Conservation (phyloP, 2,113 vertebrate species). For the Macquaria australasica region DNA sequence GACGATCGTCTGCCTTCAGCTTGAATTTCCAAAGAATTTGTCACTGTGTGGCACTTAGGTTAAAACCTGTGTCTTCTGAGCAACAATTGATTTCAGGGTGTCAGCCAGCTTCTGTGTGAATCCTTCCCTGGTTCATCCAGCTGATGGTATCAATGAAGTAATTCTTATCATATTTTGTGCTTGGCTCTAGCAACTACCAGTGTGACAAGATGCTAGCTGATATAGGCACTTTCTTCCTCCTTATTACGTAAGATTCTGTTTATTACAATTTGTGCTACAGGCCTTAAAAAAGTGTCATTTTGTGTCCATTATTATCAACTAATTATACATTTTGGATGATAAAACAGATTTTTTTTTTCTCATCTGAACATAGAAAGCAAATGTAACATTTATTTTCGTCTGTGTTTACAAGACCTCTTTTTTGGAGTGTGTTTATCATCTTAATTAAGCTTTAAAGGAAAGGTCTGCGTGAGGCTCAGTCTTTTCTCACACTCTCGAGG, state of each 20-base stretch:
- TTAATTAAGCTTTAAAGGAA: conserved; percentile 42
- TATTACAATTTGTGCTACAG: background rate
- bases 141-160: background rate
- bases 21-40: background rate
- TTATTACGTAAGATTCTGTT: background rate
- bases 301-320: background rate
- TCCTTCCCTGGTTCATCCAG: background rate
- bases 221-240: background rate
- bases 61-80: background rate
- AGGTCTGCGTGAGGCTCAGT: conserved; percentile 28
- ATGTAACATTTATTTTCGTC: conserved; percentile 29
- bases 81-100: background rate
- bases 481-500: conserved; percentile 33
- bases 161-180: background rate
- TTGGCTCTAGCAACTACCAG: background rate
- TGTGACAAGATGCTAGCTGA: background rate
- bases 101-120: background rate
- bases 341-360: background rate
- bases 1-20: background rate
- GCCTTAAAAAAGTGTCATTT: background rate
- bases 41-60: background rate
- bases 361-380: conserved; percentile 6
- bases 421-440: conserved; percentile 26
- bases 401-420: conserved; percentile 34
- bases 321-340: background rate